Base-by-base conservation (phyloP, 2,113 vertebrate genomes). In the Sardina pilchardus region DNA sequence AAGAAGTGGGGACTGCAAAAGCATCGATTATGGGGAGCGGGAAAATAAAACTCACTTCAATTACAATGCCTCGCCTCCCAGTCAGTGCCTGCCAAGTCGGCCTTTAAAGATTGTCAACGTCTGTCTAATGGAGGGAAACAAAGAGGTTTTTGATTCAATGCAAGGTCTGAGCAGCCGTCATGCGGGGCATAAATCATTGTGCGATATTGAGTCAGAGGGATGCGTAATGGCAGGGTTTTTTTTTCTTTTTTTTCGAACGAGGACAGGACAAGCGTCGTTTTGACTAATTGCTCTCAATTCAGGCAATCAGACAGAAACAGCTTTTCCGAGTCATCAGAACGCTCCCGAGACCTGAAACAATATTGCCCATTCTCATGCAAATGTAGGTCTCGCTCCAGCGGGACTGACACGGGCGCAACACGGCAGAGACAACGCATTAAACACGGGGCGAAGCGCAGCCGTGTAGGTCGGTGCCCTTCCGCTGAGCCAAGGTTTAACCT, bases 401-500 rank as follows among this genome's bases (percentile, higher is more conserved):
- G 45, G 26, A 43, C 83, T 82, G 56, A 63, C 26, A 78, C 34
- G 30, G 71, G 10, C 10, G 71, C 71, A 34, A 47, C 16, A 24
- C 1, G 47, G 44, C 59, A 81, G 9, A 84, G 75, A 71, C 59
- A 78, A 36, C 71, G 30, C 71, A 86, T 84, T 47, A 87, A 83
- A 85, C 87, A 83, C 84, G 78, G 59, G 50, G 48, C 81, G 44
- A 82, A 56, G 82, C 42, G 1, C 84, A 30, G 48, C 50, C 82
- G 39, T 88, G 87, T 85, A 89, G 85, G 84, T 88, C 90, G 82
- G 53, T 81, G 81, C 82, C 82, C 82, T 78, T 59, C n/a, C 26
- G 71, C 67, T 81, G 50, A 84, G 80, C 82, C 82, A 44, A 59
- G 67, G 24, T 87, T 88, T 85, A 90, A 90, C 88, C 88, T 88